Base-by-base conservation (phyloP, 2,113 vertebrate genomes). In the Melanotaenia duboulayi region DNA sequence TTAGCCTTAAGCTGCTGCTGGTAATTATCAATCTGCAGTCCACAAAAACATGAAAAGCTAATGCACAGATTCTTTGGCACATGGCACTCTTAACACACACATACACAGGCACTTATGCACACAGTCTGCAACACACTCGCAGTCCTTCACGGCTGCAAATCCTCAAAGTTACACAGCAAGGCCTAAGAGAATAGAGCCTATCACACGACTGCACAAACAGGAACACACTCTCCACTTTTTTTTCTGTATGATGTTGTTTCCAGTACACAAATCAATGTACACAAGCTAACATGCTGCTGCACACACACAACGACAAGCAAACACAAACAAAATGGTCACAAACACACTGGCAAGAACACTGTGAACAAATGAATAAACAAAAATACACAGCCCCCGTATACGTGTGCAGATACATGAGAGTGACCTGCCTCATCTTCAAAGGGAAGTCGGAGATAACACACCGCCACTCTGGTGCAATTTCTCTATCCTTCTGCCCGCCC, bases 371-470 rank as follows among this genome's bases (percentile, higher is more conserved):
- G 63, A 87, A 89, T 72, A 76, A 85, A 89, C 87, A 87, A 77
- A 82, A 86, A 85, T 42, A 60, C 70, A 50, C 49, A 75, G 76
- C 64, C 67, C 70, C 14, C 19, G 50, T 68, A 65, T 55, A 65
- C 74, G 71, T 67, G 46, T 37, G 7, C 32, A 66, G 77, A 77
- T 80, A 84, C 79, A 79, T 46, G 77, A 82, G 82, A 75, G 70
- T 4, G 44, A 44, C 51, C 37, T 44, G 85, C 72, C 50, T 78
- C 84, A 81, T 88, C 92, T 92, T 93, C 92, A 94, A 94, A 94
- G 84, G 48, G 48, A 61, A 76, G 83, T 89, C 84, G 90, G 83
- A 92, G 91, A 92, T 84, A 85, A 84, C 83, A 87, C 78, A 49
- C 82, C 74, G 60, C 52, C 89, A 58, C 69, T 60, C 81, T 28